phyloP scores from a whole-genome alignment of 2,113 vertebrate species.

The Odontophorus gujanensis region DNA sequence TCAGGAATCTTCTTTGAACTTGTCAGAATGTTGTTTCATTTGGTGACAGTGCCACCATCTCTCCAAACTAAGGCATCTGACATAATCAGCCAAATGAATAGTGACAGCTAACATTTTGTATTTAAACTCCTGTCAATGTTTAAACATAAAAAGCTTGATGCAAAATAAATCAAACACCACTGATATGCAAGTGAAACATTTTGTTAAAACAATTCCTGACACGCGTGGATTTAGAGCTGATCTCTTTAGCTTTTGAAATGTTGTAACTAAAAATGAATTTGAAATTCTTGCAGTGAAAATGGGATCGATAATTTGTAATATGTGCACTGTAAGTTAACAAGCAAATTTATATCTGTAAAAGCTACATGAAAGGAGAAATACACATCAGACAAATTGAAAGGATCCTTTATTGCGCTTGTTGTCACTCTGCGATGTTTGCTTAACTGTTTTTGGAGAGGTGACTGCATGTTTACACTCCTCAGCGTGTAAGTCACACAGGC shows the following conservation, averaged over 20 bases:
- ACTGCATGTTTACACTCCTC: constrained; percentile 66
- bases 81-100: constrained; percentile 84
- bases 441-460: constrained; percentile 74
- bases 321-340: constrained; percentile 34
- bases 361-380: constrained; percentile 43
- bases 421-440: constrained; percentile 67
- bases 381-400: constrained; percentile 34
- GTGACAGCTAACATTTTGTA: constrained; percentile 85
- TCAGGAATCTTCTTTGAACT: constrained; percentile 80
- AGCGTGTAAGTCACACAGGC: constrained; percentile 54
- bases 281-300: constrained; percentile 66
- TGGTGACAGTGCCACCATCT: constrained; percentile 79
- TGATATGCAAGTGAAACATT: constrained; percentile 80
- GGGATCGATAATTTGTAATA: constrained; percentile 54
- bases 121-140: constrained; percentile 85
- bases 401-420: constrained; percentile 52
- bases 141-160: constrained; percentile 85
- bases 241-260: constrained; percentile 66
- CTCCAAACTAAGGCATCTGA: constrained; percentile 84
- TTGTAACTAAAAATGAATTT: constrained; percentile 66
- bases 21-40: constrained; percentile 81
- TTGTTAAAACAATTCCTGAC: constrained; percentile 76
- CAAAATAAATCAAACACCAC: constrained; percentile 84
- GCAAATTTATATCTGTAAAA: constrained; percentile 53
- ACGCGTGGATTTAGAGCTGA: constrained; percentile 71